Evolutionary conservation across 2,888 invertebrate genomes (phyloP), one percentile per base, ranked within the genome.

Genomic region (Agriopis aurantiaria): DNA sequence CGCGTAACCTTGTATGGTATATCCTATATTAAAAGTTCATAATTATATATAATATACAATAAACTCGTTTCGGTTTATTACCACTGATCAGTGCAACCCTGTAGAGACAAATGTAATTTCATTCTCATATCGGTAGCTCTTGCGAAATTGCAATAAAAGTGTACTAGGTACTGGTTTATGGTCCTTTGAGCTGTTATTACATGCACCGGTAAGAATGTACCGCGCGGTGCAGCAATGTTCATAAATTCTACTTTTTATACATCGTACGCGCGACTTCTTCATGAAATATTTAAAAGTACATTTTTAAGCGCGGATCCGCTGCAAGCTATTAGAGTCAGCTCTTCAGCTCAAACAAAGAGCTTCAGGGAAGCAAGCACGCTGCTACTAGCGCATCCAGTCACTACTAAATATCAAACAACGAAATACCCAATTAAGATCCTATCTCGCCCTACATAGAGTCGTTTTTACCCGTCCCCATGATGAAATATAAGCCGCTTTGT

Each of bases 301-400:
- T 91, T 92, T 92, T 92, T 89, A 91, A 91, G 88, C 91, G 83
- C 82, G 85, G 89, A 92, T 91, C 88, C 88, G 91, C 90, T 91
- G 92, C 91, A 91, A 91, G 92, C 93, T 93, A 93, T 93, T 94
- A 93, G 89, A 92, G 91, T 89, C 92, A 91, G 90, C 92, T 89
- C 92, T 93, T 92, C 91, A 93, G 86, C 84, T 89, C 90, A 91
- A 93, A 93, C 93, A 93, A 93, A 93, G 92, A 89, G 91, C 88
- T 86, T 85, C 89, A 89, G 89, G 87, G 90, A 89, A 88, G 89
- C 85, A 85, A 87, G 85, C 88, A 85, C 84, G 88, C 85, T 84
- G 89, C 88, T 87, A 84, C 85, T 78, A 84, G 88, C 88, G 85
- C 85, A 89, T 87, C 86, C 46, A 85, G 78, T 78, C 78, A 71